Base-by-base conservation (phyloP, 2,797 vertebrate species). In the Saxicola maurus region DNA sequence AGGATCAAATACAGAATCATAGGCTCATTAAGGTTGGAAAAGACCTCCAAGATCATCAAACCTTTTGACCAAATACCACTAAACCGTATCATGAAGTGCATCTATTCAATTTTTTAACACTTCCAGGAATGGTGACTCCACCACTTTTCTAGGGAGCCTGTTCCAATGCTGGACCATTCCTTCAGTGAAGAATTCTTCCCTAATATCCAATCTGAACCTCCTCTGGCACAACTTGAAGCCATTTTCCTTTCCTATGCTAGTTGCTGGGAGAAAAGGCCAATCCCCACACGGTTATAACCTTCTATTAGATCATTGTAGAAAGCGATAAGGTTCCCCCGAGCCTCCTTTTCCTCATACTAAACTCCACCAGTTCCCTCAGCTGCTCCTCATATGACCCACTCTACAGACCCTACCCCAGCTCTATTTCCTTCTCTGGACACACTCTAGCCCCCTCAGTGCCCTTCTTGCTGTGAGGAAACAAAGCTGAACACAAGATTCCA, bases 271-370 rank as follows among this genome's bases (percentile, higher is more conserved):
- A 28, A 59, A 51, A 66, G 38, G 16, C 13, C 0, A 0, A 66
- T 24, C 9, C 13, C 24, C 33, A 33, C 7, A 19, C 1, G 3
- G 45, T 23, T 51, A 45, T 20, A 84, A 60, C 4, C 6, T 37
- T 28, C 28, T 40, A 33, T 25, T 20, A 33, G 33, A 24, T 25
- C 4, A 2, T 7, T 52, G 19, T 33, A 28, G 10, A 38, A 43
- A 37, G 15, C 0, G 0, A 4, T 15, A 30, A 38, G 3, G 7
- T 21, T 31, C 7, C 5, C 9, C 19, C 0, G 1, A 11, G 28
- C 23, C n/a, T 48, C 9, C 12, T 45, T 53, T 38, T 48, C 17
- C 21, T 37, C 14, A 27, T 10, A 24, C 11, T 35, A 31, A 73
- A 57, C 21, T 40, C 3, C 2, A 9, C 7, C 42, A 65, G 30